Conservation (phyloP, 2,797 vertebrate species). For the Knipowitschia caucasica region DNA sequence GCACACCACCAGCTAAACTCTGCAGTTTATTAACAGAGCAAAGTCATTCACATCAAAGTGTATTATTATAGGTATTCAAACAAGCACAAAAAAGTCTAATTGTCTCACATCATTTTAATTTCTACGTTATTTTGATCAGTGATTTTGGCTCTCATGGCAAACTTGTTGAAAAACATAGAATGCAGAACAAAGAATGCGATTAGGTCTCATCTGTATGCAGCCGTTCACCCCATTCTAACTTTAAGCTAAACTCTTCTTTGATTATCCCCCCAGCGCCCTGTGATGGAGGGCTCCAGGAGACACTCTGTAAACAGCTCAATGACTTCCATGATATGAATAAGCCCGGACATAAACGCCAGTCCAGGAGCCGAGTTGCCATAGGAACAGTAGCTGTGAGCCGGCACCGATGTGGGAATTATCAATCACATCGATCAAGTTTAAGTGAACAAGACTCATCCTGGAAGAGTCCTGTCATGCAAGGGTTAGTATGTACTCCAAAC, state of each 20-base stretch:
- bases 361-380: conserved; percentile 38
- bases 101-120: too few relatives aligned
- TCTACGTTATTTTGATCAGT: too few relatives aligned
- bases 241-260: conserved; percentile 1
- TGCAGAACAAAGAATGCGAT: not conserved
- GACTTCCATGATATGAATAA: conserved; percentile 35
- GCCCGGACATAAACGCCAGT: conserved; percentile 25
- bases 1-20: too few relatives aligned
- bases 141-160: too few relatives aligned
- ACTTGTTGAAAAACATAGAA: not conserved
- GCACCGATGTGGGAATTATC: conserved; percentile 31
- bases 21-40: too few relatives aligned
- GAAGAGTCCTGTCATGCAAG: conserved; percentile 7
- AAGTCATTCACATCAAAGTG: too few relatives aligned
- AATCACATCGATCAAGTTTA: conserved; percentile 43
- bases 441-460: conserved; percentile 27
- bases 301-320: conserved; percentile 22
- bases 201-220: conserved; percentile 5
- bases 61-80: too few relatives aligned
- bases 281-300: not conserved
- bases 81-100: too few relatives aligned
- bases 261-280: conserved; percentile 1
- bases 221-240: conserved; percentile 1
- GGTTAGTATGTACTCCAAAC: not conserved
- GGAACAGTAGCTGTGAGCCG: conserved; percentile 35